Base-by-base conservation (phyloP, 2,888 invertebrate species). In the Keiferia lycopersicella region DNA sequence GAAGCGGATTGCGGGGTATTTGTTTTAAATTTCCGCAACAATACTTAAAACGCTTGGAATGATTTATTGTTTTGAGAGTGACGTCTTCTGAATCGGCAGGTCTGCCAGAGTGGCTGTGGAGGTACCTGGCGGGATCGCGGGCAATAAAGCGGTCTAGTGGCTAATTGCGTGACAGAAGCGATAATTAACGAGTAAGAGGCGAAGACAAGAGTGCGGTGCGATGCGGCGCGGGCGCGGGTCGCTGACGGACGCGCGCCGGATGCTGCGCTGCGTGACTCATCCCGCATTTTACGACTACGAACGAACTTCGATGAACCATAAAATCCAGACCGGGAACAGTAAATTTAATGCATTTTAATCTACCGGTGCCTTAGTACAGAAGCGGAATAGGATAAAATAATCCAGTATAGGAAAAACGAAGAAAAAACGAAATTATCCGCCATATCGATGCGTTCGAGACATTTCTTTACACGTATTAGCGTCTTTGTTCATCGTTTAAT, bases 111-210 rank as follows among this genome's bases (percentile, higher is more conserved):
- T 56, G 34, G 56, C 34, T 16, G 30, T 48, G 41, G 26, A 26
- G 34, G 39, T 45, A 26, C n/a, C n/a, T 22, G 45, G 45, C 41
- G 60, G 45, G 26, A 16, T 26, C 14, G 38, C 14, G 26, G 45
- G 22, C 18, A 45, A 60, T 45, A 60, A 60, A 22, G 45, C 22
- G 60, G 45, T 22, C 26, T n/a, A 30, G 71, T 64, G 69, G 76
- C 73, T 78, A 81, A 82, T 82, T 78, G 73, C 70, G 74, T 75
- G 72, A 72, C 74, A 71, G 70, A 76, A 76, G 85, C 77, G 85
- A 81, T 87, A 86, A 89, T 88, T 80, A 87, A 85, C 84, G 79
- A 68, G 75, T 69, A 68, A 69, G 76, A 80, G 78, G 82, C 74
- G 88, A 76, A 79, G 85, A 87, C 82, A 82, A 77, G 79, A 67